Conservation (phyloP, 1,140 invertebrate genomes). For the Pinna nobilis region DNA sequence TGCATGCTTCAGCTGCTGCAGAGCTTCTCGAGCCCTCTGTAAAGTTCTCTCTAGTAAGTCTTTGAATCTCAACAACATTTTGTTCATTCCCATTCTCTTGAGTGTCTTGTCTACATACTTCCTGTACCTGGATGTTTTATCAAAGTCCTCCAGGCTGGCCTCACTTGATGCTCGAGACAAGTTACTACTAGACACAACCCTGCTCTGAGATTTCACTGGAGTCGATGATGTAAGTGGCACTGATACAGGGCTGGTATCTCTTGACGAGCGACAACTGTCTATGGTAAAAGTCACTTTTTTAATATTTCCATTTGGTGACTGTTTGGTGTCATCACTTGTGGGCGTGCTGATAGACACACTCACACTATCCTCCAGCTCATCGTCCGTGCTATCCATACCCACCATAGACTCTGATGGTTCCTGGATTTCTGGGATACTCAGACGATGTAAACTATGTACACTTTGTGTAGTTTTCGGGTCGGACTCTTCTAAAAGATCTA, state of each 20-base stretch:
- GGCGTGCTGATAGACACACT: not conserved
- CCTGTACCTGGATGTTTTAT: constrained; percentile 73
- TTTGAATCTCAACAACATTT: constrained; percentile 76
- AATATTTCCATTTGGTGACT: constrained; percentile 1
- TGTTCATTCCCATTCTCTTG: constrained; percentile 88
- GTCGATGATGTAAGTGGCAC: constrained; percentile 40
- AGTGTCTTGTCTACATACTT: constrained; percentile 91
- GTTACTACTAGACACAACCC: constrained; percentile 51
- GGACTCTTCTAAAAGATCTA: constrained; percentile 53
- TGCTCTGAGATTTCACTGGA: constrained; percentile 29
- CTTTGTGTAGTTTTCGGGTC: constrained; percentile 28
- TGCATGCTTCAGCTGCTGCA: constrained; percentile 63
- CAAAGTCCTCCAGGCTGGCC: constrained; percentile 66
- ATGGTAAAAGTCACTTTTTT: constrained; percentile 36
- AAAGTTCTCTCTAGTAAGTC: constrained; percentile 73
- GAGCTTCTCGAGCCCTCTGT: constrained; percentile 70
- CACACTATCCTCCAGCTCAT: constrained; percentile 22
- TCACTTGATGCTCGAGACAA: constrained; percentile 75
- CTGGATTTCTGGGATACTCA: constrained; percentile 56
- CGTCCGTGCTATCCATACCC: constrained; percentile 36
- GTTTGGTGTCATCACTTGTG: not conserved
- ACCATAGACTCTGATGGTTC: constrained; percentile 42
- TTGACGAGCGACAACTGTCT: constrained; percentile 23
- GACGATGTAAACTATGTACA: constrained; percentile 26
- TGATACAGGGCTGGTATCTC: constrained; percentile 24